Conservation (phyloP, 2,113 vertebrate species). For the Passerina amoena region DNA sequence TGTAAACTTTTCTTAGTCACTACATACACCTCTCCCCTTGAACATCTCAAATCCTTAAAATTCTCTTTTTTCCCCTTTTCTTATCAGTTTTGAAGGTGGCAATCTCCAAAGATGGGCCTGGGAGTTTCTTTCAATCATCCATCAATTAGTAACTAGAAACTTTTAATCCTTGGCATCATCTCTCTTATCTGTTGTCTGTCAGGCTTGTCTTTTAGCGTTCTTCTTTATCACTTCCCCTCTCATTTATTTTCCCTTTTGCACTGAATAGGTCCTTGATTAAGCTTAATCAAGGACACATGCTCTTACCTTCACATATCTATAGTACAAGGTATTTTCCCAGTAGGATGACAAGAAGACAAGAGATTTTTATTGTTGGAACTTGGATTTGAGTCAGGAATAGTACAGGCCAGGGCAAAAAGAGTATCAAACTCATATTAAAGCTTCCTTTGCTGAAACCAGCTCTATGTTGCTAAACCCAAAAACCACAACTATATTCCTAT, state of each 20-base stretch:
- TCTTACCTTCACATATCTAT: not conserved
- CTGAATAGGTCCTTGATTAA: not conserved
- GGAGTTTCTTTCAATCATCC: not conserved
- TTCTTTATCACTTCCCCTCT: not conserved
- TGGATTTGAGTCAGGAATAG: not conserved
- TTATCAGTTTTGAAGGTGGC: not conserved
- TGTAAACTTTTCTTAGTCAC: not conserved
- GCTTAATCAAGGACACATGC: not conserved
- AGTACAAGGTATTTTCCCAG: not conserved
- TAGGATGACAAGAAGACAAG: not conserved
- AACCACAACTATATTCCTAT: not conserved
- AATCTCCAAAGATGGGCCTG: not conserved
- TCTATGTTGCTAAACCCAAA: not conserved
- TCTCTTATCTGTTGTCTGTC: not conserved
- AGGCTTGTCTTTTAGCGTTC: not conserved
- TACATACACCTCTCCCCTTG: not conserved
- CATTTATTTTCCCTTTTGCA: not conserved
- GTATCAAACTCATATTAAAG: not conserved
- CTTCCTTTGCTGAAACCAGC: not conserved
- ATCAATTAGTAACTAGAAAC: not conserved
- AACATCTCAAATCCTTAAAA: not conserved
- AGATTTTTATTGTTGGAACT: not conserved
- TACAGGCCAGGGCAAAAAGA: not conserved
- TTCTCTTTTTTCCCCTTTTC: not conserved
- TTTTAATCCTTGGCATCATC: not conserved